Conservation (phyloP, 2,797 vertebrate species). For the Falco concolor region DNA sequence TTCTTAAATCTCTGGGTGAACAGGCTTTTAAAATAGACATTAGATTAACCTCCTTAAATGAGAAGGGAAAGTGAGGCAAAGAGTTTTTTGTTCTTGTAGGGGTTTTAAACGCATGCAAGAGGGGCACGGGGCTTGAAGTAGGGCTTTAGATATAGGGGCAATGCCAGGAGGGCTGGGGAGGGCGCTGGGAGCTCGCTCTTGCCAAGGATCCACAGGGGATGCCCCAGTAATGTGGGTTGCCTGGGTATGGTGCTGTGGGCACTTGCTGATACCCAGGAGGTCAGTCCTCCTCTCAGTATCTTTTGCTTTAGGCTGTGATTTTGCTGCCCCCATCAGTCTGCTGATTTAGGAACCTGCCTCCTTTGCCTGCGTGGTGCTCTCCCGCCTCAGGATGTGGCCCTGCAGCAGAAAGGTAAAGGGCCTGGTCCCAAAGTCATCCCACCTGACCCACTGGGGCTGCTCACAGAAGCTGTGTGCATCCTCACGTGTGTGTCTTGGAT, state of each 20-base stretch:
- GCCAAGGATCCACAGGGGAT: background rate
- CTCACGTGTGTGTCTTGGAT: fast-evolving
- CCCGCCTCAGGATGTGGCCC: background rate
- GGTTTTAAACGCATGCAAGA: background rate
- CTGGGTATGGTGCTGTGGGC: background rate
- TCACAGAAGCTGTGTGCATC: background rate
- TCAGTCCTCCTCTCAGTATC: background rate
- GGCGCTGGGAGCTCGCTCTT: background rate
- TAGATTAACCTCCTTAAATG: background rate
- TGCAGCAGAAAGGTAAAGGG: background rate
- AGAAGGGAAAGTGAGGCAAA: background rate
- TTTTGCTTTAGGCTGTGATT: constrained; percentile 60
- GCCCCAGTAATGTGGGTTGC: fast-evolving
- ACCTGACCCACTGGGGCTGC: background rate
- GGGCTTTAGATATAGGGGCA: background rate
- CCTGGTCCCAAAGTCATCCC: background rate
- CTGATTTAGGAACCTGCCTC: constrained; percentile 26
- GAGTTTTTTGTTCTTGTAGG: background rate
- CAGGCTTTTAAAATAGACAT: background rate
- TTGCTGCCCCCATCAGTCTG: constrained; percentile 69
- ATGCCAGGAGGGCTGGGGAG: background rate
- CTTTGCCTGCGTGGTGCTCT: background rate
- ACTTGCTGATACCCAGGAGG: background rate
- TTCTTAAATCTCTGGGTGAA: background rate
- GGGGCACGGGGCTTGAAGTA: background rate